phyloP scores from a whole-genome alignment of 1,140 invertebrate genomes.

The Melipona quadrifasciata region DNA sequence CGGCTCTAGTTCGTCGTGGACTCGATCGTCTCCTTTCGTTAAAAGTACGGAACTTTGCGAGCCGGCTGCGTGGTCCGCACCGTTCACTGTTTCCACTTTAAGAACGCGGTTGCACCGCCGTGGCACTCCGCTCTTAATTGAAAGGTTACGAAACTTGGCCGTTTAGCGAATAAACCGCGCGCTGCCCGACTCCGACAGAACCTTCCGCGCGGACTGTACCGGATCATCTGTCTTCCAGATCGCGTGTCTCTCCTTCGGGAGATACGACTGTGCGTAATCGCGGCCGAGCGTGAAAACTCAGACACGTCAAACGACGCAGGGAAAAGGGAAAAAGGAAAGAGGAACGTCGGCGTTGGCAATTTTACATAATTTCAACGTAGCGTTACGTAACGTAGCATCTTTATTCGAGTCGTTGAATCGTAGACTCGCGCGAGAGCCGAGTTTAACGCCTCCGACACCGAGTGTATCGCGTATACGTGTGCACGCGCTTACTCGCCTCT shows the following conservation, averaged over 20 bases:
- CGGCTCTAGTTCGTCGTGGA: conserved; percentile 54
- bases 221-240: conserved; percentile 32
- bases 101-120: conserved; percentile 21
- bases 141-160: conserved; percentile 61
- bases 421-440: neutral
- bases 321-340: neutral
- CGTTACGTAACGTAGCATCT: conserved; percentile 29
- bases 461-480: neutral
- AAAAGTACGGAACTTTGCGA: neutral
- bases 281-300: neutral
- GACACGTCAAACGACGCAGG: conserved; percentile 12
- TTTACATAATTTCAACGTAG: conserved; percentile 35
- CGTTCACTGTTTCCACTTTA: conserved; percentile 32
- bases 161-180: conserved; percentile 50
- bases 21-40: conserved; percentile 8
- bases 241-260: neutral
- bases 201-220: conserved; percentile 6
- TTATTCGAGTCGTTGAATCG: conserved; percentile 17
- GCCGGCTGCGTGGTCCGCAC: neutral
- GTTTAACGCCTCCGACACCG: conserved; percentile 6
- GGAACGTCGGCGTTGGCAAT: neutral
- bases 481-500: neutral
- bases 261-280: conserved; percentile 29
- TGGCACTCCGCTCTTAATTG: conserved; percentile 58
- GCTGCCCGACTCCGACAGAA: conserved; percentile 12